phyloP scores from a whole-genome alignment of 2,113 vertebrate genomes.

The Mus musculus region GRCm39 chr5:41981501-41982000 shows the following conservation, averaged over 20 bases:
- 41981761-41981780: not conserved
- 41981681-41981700: not conserved
- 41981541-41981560: not conserved
- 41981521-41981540: not conserved
- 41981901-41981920: not conserved
- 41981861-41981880: not conserved
- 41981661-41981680: not conserved
- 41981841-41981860: not conserved
- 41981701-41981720: not conserved
- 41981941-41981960: not conserved
- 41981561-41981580: not conserved
- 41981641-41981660: conserved; percentile 3
- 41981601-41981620: not conserved
- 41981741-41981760: not conserved
- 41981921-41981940: not conserved
- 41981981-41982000: not conserved
- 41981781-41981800: not conserved
- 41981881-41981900: not conserved
- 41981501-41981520: not conserved
- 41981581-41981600: not conserved
- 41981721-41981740: not conserved
- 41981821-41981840: not conserved
- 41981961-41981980: not conserved
- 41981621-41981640: not conserved
- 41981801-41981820: not conserved